These are phyloP conservation scores for Drosophila yakuba DNA, from an alignment of 1,140 invertebrate genomes.

Conservation along the genomic window DNA sequence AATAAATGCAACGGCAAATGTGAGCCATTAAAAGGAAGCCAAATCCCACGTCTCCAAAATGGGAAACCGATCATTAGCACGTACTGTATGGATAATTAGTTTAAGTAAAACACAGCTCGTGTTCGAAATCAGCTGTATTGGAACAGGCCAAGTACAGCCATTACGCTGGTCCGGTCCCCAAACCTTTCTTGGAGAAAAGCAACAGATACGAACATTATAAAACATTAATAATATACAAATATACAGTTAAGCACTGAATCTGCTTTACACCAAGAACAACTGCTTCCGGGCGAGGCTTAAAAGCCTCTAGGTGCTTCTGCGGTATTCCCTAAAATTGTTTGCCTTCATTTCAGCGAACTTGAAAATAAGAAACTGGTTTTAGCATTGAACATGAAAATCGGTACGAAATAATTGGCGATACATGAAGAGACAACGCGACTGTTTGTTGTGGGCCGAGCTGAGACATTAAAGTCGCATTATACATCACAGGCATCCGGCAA, in stretches of 20 bases:
- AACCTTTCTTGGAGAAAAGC: neutral
- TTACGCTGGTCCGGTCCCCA: too few relatives aligned
- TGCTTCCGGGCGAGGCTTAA: slow-evolving; percentile 3
- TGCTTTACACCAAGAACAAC: neutral
- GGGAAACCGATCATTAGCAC: slow-evolving; percentile 22
- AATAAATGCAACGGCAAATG: neutral
- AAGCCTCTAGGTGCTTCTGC: slow-evolving; percentile 28
- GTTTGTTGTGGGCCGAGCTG: slow-evolving; percentile 35
- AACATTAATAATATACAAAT: too few relatives aligned
- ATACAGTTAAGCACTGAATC: neutral
- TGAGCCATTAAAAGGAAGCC: slow-evolving; percentile 28
- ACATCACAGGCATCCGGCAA: slow-evolving; percentile 42
- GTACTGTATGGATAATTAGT: slow-evolving; percentile 5
- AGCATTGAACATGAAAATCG: slow-evolving; percentile 60
- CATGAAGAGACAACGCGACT: slow-evolving; percentile 34
- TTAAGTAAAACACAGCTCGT: slow-evolving; percentile 1
- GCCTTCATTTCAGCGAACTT: slow-evolving; percentile 21
- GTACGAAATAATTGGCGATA: slow-evolving; percentile 26
- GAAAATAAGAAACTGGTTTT: slow-evolving; percentile 63
- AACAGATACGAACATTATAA: neutral
- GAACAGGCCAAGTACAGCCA: slow-evolving; percentile 1
- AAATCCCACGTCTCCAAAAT: slow-evolving; percentile 13
- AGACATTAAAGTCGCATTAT: slow-evolving; percentile 65
- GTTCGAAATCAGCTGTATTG: slow-evolving; percentile 20
- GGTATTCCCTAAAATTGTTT: slow-evolving; percentile 56